Evolutionary conservation across 2,113 vertebrate species (phyloP).

Genomic region (Casuarius casuarius): DNA sequence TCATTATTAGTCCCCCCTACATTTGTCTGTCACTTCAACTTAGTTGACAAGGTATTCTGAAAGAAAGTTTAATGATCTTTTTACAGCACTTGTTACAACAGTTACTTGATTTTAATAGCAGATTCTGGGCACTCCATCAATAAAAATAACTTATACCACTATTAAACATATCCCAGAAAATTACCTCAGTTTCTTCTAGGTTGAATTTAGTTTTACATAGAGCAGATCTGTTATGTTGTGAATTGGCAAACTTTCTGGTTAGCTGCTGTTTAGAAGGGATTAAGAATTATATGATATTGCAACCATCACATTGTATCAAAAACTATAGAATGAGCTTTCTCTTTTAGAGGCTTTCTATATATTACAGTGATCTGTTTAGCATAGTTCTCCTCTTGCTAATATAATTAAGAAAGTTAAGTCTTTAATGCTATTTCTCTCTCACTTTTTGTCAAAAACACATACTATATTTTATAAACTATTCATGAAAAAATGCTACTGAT

Average conservation of each 20-base stretch:
- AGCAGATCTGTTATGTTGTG: background rate
- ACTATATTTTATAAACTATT: background rate
- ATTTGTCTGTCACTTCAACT: background rate
- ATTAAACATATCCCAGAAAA: background rate
- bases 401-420: slow-evolving; percentile 14
- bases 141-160: background rate
- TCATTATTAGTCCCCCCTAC: background rate
- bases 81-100: slow-evolving; percentile 12
- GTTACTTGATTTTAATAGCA: slow-evolving; percentile 2
- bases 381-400: background rate
- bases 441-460: background rate
- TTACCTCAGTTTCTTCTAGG: background rate
- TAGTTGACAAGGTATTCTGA: background rate
- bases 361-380: background rate
- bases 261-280: background rate
- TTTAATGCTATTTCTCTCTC: slow-evolving; percentile 10
- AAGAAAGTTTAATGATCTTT: background rate
- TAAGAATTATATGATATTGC: background rate
- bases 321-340: background rate
- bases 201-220: background rate
- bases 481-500: background rate
- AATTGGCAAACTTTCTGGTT: slow-evolving; percentile 9
- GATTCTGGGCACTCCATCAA: slow-evolving; percentile 16
- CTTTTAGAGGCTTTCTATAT: background rate
- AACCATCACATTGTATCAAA: background rate